Percentiles rank a stretch among this genome's conserved stretches.
phyloP scores from a whole-genome alignment of 2,888 invertebrate genomes.

The Pimpla rufipes region DNA sequence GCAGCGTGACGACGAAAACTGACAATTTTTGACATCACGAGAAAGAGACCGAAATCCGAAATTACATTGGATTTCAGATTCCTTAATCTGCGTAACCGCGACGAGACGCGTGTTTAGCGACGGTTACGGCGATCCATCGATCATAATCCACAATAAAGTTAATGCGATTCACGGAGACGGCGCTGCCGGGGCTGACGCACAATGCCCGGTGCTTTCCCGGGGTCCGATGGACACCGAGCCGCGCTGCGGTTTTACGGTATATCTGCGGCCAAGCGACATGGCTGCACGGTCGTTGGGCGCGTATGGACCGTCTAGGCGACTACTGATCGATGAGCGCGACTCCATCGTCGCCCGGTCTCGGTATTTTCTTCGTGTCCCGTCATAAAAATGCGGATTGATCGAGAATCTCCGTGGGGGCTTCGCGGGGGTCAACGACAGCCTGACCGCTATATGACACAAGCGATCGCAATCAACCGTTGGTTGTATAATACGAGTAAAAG shows the following conservation, averaged over 20 bases:
- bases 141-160: constrained; percentile 81
- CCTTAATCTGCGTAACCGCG: constrained; percentile 78
- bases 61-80: constrained; percentile 67
- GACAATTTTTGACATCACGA: no score
- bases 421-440: constrained; percentile 7
- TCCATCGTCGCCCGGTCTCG: constrained; percentile 5
- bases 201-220: constrained; percentile 13
- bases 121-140: constrained; percentile 75
- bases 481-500: constrained; percentile 5
- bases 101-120: constrained; percentile 37
- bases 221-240: background rate
- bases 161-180: constrained; percentile 68
- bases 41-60: no score
- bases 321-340: constrained; percentile 49
- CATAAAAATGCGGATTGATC: constrained; percentile 48
- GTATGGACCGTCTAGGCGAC: background rate
- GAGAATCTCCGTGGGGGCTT: constrained; percentile 23
- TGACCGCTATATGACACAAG: constrained; percentile 17
- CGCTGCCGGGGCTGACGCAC: constrained; percentile 19
- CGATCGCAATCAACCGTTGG: constrained; percentile 30
- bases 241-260: background rate
- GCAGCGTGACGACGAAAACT: no score
- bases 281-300: no score
- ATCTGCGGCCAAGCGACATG: background rate
- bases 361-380: background rate